Conservation (phyloP, 1,140 invertebrate genomes). For the Sycobia sp. region DNA sequence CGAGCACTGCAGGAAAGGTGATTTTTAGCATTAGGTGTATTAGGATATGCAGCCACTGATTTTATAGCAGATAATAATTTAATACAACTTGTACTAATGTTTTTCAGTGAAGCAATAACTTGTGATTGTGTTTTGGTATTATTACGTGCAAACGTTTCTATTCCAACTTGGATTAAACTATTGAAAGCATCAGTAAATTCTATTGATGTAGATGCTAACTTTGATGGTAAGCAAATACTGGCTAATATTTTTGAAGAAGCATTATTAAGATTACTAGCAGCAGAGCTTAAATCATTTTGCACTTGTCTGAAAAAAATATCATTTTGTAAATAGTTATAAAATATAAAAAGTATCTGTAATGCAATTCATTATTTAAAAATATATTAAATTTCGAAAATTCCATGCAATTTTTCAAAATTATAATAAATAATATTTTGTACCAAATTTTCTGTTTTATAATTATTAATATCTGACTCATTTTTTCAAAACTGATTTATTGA, state of each 20-base stretch:
- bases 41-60: conserved; percentile 85
- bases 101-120: conserved; percentile 86
- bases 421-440: too few species aligned
- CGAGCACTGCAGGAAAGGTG: conserved; percentile 84
- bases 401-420: too few species aligned
- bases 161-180: conserved; percentile 74
- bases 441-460: too few species aligned
- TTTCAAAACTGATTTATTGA: too few species aligned
- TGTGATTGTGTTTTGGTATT: conserved; percentile 71
- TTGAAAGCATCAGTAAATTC: conserved; percentile 81
- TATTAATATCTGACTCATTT: too few species aligned
- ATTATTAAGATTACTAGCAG: conserved; percentile 81
- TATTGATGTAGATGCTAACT: conserved; percentile 75
- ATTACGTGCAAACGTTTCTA: conserved; percentile 84
- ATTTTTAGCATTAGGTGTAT: conserved; percentile 89
- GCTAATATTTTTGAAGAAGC: conserved; percentile 81
- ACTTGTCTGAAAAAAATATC: conserved; percentile 67
- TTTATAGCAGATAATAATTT: conserved; percentile 88
- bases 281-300: conserved; percentile 81
- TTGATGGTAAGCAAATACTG: conserved; percentile 69
- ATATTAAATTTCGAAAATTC: too few species aligned
- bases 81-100: conserved; percentile 85
- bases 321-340: too few species aligned
- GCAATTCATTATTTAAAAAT: too few species aligned
- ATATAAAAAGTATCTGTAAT: too few species aligned